phyloP scores from a whole-genome alignment of 1,140 invertebrate species.

The Phymastichus coffea region DNA sequence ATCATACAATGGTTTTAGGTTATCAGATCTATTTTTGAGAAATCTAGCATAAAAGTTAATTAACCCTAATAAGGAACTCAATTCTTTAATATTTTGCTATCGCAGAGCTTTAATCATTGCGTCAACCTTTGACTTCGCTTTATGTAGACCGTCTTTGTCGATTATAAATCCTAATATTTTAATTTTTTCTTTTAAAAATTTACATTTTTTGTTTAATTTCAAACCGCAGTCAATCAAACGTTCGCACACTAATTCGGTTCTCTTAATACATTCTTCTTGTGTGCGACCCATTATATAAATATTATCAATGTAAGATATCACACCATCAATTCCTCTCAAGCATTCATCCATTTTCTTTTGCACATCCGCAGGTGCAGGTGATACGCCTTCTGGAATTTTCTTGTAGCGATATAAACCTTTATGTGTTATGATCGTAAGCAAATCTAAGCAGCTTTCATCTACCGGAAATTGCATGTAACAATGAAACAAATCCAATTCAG shows the following conservation, averaged over 20 bases:
- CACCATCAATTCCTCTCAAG: constrained; percentile 33
- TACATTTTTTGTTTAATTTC: background rate
- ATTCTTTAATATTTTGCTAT: constrained; percentile 30
- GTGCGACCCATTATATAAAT: constrained; percentile 20
- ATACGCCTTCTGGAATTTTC: constrained; percentile 38
- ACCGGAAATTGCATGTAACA: constrained; percentile 10
- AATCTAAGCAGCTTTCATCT: background rate
- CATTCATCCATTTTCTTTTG: constrained; percentile 48
- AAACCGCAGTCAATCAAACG: too few relatives aligned
- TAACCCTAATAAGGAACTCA: constrained; percentile 20
- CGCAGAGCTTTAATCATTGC: constrained; percentile 32
- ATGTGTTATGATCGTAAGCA: constrained; percentile 31
- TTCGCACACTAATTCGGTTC: background rate
- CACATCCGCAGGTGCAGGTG: constrained; percentile 47
- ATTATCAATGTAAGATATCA: constrained; percentile 24
- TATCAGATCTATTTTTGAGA: constrained; percentile 8
- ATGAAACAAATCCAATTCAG: constrained; percentile 29
- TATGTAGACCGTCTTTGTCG: constrained; percentile 1
- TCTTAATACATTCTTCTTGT: background rate
- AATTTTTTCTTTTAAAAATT: background rate
- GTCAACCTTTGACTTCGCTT: constrained; percentile 26
- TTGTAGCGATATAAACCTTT: constrained; percentile 36
- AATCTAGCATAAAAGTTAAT: constrained; percentile 29
- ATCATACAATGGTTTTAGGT: constrained; percentile 22
- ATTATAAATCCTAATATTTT: background rate